Evolutionary conservation across 2,113 vertebrate genomes (phyloP).

Genomic region (Thryonomys swinderianus): DNA sequence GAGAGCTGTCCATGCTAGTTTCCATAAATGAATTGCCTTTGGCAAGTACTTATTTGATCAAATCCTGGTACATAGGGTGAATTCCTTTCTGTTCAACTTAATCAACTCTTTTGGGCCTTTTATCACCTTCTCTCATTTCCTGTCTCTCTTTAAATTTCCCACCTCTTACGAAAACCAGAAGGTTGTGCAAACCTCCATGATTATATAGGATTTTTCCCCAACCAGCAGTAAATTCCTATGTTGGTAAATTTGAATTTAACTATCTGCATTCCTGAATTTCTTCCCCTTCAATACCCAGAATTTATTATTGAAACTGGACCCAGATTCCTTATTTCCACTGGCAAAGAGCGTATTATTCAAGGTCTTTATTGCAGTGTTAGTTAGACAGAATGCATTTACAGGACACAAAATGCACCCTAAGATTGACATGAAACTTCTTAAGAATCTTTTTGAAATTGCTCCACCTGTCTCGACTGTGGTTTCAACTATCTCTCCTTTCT

Average conservation of each 20-base stretch:
- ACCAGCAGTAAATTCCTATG: background rate
- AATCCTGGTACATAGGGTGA: background rate
- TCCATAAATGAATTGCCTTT: background rate
- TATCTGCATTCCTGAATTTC: background rate
- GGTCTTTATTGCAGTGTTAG: background rate
- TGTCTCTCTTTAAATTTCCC: no score
- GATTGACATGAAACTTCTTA: background rate
- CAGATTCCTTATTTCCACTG: background rate
- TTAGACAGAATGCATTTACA: background rate
- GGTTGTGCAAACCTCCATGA: background rate
- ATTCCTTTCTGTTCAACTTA: slow-evolving; percentile 8
- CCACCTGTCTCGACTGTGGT: background rate
- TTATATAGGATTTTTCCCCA: no score
- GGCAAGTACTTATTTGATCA: background rate
- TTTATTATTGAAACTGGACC: background rate
- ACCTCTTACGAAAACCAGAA: background rate
- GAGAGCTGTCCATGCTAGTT: background rate
- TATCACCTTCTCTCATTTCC: no score
- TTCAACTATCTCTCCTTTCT: background rate
- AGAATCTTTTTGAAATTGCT: background rate
- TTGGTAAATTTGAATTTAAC: background rate
- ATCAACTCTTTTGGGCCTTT: no score
- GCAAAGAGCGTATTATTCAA: background rate
- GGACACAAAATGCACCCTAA: background rate
- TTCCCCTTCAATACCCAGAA: background rate